phyloP scores from a whole-genome alignment of 2,888 invertebrate genomes.

The Campoletis raptor region DNA sequence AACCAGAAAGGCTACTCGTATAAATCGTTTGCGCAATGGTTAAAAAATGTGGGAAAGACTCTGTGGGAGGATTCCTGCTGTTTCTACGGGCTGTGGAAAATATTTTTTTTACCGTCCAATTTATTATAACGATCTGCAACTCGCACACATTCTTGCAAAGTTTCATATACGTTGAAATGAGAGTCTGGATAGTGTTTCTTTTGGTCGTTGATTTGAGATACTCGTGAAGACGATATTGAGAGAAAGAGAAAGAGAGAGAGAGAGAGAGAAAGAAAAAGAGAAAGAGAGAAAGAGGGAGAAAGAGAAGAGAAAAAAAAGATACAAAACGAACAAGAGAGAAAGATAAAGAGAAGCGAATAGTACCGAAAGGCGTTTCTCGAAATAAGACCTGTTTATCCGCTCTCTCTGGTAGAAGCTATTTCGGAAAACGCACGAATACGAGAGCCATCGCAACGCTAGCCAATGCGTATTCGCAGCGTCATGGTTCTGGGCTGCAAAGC shows the following conservation, averaged over 20 bases:
- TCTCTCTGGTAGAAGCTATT: slow-evolving; percentile 79
- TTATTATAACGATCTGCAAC: slow-evolving; percentile 12
- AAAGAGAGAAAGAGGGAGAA: slow-evolving; percentile 19
- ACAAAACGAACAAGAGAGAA: slow-evolving; percentile 53
- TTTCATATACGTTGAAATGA: slow-evolving; percentile 17
- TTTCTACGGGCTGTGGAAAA: neutral
- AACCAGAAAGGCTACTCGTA: neutral
- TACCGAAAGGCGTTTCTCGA: slow-evolving; percentile 77
- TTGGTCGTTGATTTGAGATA: slow-evolving; percentile 72
- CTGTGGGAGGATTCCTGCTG: slow-evolving; percentile 9
- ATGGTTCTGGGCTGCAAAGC: slow-evolving; percentile 25
- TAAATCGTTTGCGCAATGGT: neutral
- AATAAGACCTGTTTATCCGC: slow-evolving; percentile 82
- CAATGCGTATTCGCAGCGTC: slow-evolving; percentile 42
- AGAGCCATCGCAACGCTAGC: slow-evolving; percentile 73
- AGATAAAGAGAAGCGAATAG: slow-evolving; percentile 70
- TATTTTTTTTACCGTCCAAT: slow-evolving; percentile 32
- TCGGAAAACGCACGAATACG: slow-evolving; percentile 76
- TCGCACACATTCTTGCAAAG: slow-evolving; percentile 27
- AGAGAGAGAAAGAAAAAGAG: slow-evolving; percentile 12
- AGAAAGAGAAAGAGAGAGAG: slow-evolving; percentile 13
- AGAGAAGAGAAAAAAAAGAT: slow-evolving; percentile 3
- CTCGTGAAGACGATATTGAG: slow-evolving; percentile 48
- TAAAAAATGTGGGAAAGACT: neutral
- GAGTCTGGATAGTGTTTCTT: slow-evolving; percentile 81